Evolutionary conservation across 2,888 invertebrate species (phyloP).

Genomic region (Heliconius sara): DNA sequence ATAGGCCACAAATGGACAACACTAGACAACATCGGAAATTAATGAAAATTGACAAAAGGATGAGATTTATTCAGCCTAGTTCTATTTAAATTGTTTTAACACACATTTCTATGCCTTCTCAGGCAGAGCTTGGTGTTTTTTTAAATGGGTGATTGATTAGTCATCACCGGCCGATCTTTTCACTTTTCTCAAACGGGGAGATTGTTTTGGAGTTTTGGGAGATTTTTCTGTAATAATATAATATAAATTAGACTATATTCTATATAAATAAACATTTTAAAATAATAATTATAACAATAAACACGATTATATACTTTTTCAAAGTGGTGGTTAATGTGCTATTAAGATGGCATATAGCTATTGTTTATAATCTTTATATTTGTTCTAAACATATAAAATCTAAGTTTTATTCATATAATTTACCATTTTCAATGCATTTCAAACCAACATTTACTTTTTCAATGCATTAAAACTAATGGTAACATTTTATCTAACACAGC

Average conservation of each 20-base stretch:
- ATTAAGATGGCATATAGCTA: no score
- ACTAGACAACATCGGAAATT: slow-evolving; percentile 30
- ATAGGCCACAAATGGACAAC: slow-evolving; percentile 52
- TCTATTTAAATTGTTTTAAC: slow-evolving; percentile 66
- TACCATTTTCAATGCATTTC: no score
- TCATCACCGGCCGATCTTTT: slow-evolving; percentile 90
- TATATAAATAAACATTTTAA: not conserved
- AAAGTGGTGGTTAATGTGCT: not conserved
- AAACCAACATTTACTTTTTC: no score
- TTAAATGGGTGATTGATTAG: slow-evolving; percentile 62
- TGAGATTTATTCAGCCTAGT: slow-evolving; percentile 53
- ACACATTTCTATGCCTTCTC: slow-evolving; percentile 47
- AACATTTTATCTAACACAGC: no score
- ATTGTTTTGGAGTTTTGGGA: slow-evolving; percentile 86
- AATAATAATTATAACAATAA: not conserved
- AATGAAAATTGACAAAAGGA: slow-evolving; percentile 18
- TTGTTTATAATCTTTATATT: no score
- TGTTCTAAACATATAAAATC: no score
- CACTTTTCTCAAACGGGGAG: slow-evolving; percentile 90
- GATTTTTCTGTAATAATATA: slow-evolving; percentile 87
- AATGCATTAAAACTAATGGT: no score
- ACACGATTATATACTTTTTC: not conserved
- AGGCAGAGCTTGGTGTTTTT: slow-evolving; percentile 47
- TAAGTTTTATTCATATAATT: no score
- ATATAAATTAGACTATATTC: slow-evolving; percentile 3